A percentile compares a stretch with the other conserved stretches of the same genome.
These are phyloP conservation scores for Cancer borealis DNA, from an alignment of 2,888 invertebrate genomes.

Conservation along the genomic window DNA sequence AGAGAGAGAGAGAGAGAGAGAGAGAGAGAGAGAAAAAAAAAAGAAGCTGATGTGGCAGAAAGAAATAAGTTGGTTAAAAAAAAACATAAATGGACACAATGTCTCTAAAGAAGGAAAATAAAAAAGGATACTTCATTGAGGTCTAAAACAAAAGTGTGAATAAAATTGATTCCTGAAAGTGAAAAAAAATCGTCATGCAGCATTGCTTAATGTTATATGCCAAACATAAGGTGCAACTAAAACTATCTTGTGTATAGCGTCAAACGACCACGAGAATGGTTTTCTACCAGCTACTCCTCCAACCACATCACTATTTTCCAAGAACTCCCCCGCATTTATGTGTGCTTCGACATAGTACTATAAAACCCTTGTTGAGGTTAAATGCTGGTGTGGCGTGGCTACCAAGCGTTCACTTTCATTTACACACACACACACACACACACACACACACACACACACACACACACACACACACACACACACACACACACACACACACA, in stretches of 20 bases:
- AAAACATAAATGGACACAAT: too few species aligned
- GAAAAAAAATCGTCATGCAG: too few species aligned
- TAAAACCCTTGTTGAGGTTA: background rate
- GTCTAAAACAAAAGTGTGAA: too few species aligned
- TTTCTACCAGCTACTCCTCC: background rate
- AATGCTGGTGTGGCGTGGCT: background rate
- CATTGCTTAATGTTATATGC: background rate
- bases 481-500: too few species aligned
- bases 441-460: too few species aligned
- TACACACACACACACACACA: background rate
- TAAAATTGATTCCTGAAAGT: too few species aligned
- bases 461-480: too few species aligned
- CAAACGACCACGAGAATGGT: background rate
- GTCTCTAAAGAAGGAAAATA: too few species aligned
- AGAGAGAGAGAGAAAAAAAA: conserved; percentile 1
- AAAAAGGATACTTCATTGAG: too few species aligned
- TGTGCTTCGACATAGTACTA: background rate
- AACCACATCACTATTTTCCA: background rate
- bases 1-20: background rate
- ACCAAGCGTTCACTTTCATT: background rate
- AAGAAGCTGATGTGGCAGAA: background rate
- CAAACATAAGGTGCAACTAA: too few species aligned
- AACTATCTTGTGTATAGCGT: too few species aligned
- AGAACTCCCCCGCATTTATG: background rate
- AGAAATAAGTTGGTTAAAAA: too few species aligned